Evolutionary conservation across 2,113 vertebrate species (phyloP), one percentile per base, ranked within the genome.

Genomic region (Chaetorhynchus papuensis): DNA sequence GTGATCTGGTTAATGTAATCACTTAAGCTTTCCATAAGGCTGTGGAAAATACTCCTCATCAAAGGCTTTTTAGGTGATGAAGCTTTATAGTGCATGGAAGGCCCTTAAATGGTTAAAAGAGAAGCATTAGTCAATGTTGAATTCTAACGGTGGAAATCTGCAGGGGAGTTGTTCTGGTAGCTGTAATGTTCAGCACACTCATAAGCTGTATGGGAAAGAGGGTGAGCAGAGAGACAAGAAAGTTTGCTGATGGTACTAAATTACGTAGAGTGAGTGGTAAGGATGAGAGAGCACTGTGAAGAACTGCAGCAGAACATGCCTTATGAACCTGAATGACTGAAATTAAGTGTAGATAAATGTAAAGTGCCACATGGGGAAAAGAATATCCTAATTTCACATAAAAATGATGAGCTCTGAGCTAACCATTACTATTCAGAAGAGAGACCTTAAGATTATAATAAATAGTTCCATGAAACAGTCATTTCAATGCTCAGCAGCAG

Each of bases 361-460:
- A 60, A 95, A 90, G 44, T 69, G 63, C 42, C 82, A 79, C 74
- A 85, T 13, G 28, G 50, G 92, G 66, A 85, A 93, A 93, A 94
- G 82, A 65, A 66, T 85, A n/a, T 57, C 70, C 74, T 83, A 91
- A 93, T 93, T 96, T 94, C 74, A 93, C 65, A 85, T 87, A 23
- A 91, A 93, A 95, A 85, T 79, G 0, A 91, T 93, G 87, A 91
- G 75, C 74, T 91, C 82, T 68, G 69, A 89, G 65, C 44, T 89
- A 84, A 44, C 44, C 41, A 85, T 95, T 91, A 82, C 56, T 89
- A 87, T 87, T 91, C 92, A 94, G 84, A 94, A 90, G 92, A 94
- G 78, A 93, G 28, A 82, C 19, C 18, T 94, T 89, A 68, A 60
- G 35, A 82, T 79, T 90, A 49, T 87, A 93, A 87, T 42, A 63